Evolutionary conservation across 2,113 vertebrate genomes (phyloP), one percentile per base, ranked within the genome.

Genomic region (Oreochromis spilurus): DNA sequence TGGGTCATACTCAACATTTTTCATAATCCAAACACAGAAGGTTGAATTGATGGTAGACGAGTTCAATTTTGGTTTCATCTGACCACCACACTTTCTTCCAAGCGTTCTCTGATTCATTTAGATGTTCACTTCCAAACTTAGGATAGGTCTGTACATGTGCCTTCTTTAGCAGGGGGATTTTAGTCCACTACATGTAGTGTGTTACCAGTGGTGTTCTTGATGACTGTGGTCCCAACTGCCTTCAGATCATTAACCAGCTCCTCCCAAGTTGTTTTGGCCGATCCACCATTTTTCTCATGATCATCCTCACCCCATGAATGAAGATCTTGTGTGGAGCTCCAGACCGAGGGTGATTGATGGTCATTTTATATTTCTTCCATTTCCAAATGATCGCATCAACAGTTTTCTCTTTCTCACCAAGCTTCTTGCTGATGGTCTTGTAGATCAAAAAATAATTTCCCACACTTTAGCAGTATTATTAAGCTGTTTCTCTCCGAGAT

Each of bases 361-460:
- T 62, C 58, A 34, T 34, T 62, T 62, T 34, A 34, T 62, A 60
- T 60, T 60, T 60, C 58, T 34, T 34, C 58, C 29, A 60, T 60
- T 62, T 62, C 58, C 29, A 62, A 62, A 62, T 62, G 29, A 62
- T 62, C 2, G 2, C 58, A 62, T 62, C 16, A 62, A 11, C 9
- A 6, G 29, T 60, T 60, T 16, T 58, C 4, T 58, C 55, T 4
- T 58, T 58, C 55, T 58, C 26, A 58, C 1, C 14, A 58, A 31
- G 55, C 26, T 58, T 58, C 7, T 9, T 58, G 4, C 55, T 58
- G 55, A 31, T 58, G 14, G 55, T 58, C 4, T 58, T 58, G 55
- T 31, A 58, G 55, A 31, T 58, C 7, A 58, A 58, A 58, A 1
- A 62, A 62, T 11, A 4, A 62, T 62, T 62, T 62, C 17, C 11